Evolutionary conservation across 1,140 invertebrate genomes (phyloP).

Genomic region (Sarcophaga peregrina): DNA sequence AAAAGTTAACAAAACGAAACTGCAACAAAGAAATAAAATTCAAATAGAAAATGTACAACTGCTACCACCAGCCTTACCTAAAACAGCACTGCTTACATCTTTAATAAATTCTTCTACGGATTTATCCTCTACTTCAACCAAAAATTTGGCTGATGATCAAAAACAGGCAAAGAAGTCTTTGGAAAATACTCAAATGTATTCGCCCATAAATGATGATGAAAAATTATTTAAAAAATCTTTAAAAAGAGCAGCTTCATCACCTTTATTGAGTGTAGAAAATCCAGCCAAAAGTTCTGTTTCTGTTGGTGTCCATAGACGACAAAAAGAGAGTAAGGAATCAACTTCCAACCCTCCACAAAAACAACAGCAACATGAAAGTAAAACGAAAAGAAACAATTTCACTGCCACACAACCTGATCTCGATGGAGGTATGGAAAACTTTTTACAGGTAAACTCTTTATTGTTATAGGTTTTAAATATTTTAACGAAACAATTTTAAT

Average conservation of each 20-base stretch:
- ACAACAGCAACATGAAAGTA: not conserved
- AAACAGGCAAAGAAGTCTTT: not conserved
- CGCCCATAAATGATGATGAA: not conserved
- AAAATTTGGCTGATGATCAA: not conserved
- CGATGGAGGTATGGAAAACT: constrained; percentile 17
- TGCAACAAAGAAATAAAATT: not conserved
- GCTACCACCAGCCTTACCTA: not conserved
- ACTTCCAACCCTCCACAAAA: no score
- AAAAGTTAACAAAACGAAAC: not conserved
- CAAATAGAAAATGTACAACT: constrained; percentile 33
- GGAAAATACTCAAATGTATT: not conserved
- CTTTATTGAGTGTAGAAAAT: not conserved
- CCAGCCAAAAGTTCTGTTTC: not conserved
- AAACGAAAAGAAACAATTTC: not conserved
- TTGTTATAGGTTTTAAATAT: not conserved
- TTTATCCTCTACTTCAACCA: not conserved
- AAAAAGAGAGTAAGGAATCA: not conserved
- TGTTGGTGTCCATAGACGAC: no score
- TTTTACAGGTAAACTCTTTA: constrained; percentile 28
- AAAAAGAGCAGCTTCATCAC: not conserved
- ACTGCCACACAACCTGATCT: constrained; percentile 13
- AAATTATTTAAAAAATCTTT: constrained; percentile 8
- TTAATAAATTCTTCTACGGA: not conserved
- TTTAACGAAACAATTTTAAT: not conserved
- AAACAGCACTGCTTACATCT: not conserved